phyloP scores from a whole-genome alignment of 2,797 vertebrate genomes.

The Aulostomus chinensis region DNA sequence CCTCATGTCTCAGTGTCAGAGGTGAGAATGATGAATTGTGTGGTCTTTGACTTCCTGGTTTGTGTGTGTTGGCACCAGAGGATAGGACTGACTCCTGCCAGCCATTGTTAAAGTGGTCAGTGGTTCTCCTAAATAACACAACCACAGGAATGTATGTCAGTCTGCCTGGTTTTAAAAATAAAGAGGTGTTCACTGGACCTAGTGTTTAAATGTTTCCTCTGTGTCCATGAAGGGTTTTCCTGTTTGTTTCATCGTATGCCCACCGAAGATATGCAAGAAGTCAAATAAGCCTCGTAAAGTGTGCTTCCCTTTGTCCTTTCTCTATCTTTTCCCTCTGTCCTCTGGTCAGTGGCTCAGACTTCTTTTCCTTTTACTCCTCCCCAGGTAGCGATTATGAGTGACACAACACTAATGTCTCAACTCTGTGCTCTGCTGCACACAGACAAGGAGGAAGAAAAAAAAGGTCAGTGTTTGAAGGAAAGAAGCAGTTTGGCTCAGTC shows the following conservation, averaged over 20 bases:
- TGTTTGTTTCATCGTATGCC: slow-evolving; percentile 22
- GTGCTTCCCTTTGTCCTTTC: not conserved
- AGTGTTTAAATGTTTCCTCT: slow-evolving; percentile 25
- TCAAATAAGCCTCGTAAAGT: not conserved
- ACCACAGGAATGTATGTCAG: slow-evolving; percentile 52
- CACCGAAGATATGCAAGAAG: slow-evolving; percentile 8
- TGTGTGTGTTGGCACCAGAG: slow-evolving; percentile 50
- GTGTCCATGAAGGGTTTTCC: not conserved
- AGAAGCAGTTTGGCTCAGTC: slow-evolving; percentile 9
- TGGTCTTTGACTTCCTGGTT: slow-evolving; percentile 44
- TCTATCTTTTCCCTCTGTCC: not conserved
- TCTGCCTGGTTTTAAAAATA: slow-evolving; percentile 56
- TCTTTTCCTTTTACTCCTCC: slow-evolving; percentile 8
- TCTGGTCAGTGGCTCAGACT: slow-evolving; percentile 4
- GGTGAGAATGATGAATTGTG: slow-evolving; percentile 13
- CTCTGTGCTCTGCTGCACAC: slow-evolving; percentile 33
- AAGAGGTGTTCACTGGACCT: slow-evolving; percentile 22
- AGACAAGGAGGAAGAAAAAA: slow-evolving; percentile 5
- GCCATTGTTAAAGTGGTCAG: slow-evolving; percentile 48
- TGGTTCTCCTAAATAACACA: slow-evolving; percentile 49
- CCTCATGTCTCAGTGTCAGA: slow-evolving; percentile 10
- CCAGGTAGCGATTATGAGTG: slow-evolving; percentile 34
- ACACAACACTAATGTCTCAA: slow-evolving; percentile 28
- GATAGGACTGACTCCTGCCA: slow-evolving; percentile 30
- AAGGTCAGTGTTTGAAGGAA: not conserved